Evolutionary conservation across 1,140 invertebrate species (phyloP).

Genomic region (Nylanderia fulva): DNA sequence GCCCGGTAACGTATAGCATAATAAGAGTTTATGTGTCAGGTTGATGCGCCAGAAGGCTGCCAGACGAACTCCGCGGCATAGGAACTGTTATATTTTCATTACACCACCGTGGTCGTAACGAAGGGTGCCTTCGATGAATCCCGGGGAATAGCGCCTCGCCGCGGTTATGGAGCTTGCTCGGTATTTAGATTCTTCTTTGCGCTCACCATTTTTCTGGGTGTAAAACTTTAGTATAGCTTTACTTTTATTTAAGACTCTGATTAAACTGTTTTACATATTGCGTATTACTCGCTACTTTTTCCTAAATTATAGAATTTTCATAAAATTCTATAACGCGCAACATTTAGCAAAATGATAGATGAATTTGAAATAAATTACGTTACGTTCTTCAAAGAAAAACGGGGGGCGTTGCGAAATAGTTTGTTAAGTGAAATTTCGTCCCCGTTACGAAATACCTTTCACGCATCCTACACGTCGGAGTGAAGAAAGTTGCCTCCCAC

Average conservation of each 20-base stretch:
- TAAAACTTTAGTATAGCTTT: constrained; percentile 58
- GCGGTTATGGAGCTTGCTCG: constrained; percentile 37
- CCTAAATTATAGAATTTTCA: too few relatives aligned
- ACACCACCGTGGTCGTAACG: constrained; percentile 74
- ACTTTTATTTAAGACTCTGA: constrained; percentile 46
- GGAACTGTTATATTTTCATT: constrained; percentile 86
- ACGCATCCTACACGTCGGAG: background rate
- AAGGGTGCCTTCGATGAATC: constrained; percentile 79
- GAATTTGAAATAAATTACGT: background rate
- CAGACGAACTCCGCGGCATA: constrained; percentile 84
- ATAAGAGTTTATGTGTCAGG: constrained; percentile 86
- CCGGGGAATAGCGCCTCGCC: constrained; percentile 56
- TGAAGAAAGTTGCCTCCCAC: constrained; percentile 28
- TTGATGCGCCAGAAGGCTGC: constrained; percentile 85
- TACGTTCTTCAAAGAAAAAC: background rate
- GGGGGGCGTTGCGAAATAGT: background rate
- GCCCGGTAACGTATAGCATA: constrained; percentile 85
- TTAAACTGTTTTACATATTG: constrained; percentile 30
- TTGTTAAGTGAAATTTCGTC: constrained; percentile 30
- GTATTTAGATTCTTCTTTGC: constrained; percentile 58
- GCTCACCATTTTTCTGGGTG: constrained; percentile 35
- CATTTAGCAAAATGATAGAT: too few relatives aligned
- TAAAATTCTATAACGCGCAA: background rate
- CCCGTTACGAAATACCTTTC: background rate
- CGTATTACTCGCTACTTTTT: background rate